phyloP scores from a whole-genome alignment of 2,113 vertebrate species.

The Piaya cayana region DNA sequence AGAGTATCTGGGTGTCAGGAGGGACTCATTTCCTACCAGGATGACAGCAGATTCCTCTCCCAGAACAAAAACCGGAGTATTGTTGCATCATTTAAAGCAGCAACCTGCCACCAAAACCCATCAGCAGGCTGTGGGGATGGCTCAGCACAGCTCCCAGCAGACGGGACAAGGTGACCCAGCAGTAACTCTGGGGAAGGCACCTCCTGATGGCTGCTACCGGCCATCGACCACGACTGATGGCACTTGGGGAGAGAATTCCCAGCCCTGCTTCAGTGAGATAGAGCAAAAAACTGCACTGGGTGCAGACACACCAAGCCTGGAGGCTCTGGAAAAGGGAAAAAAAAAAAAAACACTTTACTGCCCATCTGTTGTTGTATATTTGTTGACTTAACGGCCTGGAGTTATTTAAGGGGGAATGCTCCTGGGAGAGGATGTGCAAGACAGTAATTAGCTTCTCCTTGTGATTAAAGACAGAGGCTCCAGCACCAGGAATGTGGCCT shows the following conservation, averaged over 20 bases:
- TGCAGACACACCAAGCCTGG: background rate
- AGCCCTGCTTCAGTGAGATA: background rate
- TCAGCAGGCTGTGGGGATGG: background rate
- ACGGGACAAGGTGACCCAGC: background rate
- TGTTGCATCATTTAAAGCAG: background rate
- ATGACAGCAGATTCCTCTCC: background rate
- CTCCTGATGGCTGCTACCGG: background rate
- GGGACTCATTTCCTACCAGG: background rate
- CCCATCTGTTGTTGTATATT: conserved; percentile 44
- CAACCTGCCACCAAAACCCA: background rate
- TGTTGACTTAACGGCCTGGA: background rate
- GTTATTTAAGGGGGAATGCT: conserved; percentile 49
- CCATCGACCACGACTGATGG: background rate
- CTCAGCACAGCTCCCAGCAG: accelerated
- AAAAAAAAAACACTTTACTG: background rate
- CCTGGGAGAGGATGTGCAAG: conserved; percentile 12
- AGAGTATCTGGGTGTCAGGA: background rate
- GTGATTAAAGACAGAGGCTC: conserved; percentile 17
- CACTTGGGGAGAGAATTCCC: background rate
- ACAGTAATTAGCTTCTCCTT: conserved; percentile 40
- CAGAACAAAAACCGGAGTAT: background rate
- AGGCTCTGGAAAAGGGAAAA: background rate
- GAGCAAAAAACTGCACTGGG: background rate
- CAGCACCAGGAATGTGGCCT: background rate
- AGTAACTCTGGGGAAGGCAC: background rate